Base-by-base conservation (phyloP, 2,888 invertebrate genomes). In the Caenorhabditis becei region DNA sequence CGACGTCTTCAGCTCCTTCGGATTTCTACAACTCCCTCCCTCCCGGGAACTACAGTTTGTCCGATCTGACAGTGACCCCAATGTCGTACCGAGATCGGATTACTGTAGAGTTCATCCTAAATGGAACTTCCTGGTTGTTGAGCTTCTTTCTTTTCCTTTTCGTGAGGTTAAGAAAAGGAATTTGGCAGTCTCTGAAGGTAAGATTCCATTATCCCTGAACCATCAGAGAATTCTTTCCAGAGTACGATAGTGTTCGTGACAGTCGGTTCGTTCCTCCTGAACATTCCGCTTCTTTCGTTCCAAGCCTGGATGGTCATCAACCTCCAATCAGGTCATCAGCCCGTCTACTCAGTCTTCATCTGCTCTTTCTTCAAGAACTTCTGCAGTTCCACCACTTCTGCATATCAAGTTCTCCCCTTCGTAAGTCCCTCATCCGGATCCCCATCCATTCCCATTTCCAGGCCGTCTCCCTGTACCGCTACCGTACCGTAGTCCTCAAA, bases 221-320 rank as follows among this genome's bases (percentile, higher is more conserved):
- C 18, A 4, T 10, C 16, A 26, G 56, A 28, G 14, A 54, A 11
- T 2, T 26, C 26, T 59, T 61, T 74, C 35, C 69, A 80, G 80
- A 70, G 70, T 23, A 80, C 80, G 20, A 80, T 80, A n/a, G 80
- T 74, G 2, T 80, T 80, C 47, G 80, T 74, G 0, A 80, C 80
- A 11, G 63, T 74, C 24, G 80, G 80, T 26, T 69, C 74, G 20
- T 74, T 80, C 24, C 44, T 80, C 23, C 28, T 74, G 1, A 80
- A 80, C 26, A 56, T 80, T 41, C 80, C 80, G 11, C 37, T 80
- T 4, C 23, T 80, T 3, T 11, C 56, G 14, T 80, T 80, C 32
- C 80, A 80, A 69, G 35, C 51, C 14, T 80, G 80, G 80, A 80
- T 80, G 80, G 80, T 80, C 11, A 49, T 80, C 62, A 62, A 80